phyloP scores from a whole-genome alignment of 2,113 vertebrate species.

The Amphiprion percula region DNA sequence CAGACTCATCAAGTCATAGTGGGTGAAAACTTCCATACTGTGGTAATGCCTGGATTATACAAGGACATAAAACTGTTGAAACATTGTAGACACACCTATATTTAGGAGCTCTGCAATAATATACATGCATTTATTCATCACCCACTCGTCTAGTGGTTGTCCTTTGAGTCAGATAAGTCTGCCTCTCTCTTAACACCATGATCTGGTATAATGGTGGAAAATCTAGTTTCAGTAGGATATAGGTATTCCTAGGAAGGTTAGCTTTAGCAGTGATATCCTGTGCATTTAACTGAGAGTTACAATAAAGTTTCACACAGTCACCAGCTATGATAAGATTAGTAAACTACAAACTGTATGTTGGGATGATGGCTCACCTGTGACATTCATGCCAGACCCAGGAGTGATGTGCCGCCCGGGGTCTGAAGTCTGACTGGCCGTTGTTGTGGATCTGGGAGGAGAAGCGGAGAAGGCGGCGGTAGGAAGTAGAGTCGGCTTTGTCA shows the following conservation, averaged over 20 bases:
- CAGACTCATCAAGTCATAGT: slow-evolving; percentile 92
- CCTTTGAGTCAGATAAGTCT: neutral
- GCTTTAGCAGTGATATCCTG: no score
- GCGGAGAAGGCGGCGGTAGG: slow-evolving; percentile 92
- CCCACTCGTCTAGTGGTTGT: neutral
- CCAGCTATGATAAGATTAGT: neutral
- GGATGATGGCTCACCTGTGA: slow-evolving; percentile 86
- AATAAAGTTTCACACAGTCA: neutral
- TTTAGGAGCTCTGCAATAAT: neutral
- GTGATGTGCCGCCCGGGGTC: slow-evolving; percentile 90
- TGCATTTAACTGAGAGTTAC: no score
- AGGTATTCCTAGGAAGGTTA: no score
- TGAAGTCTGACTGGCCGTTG: slow-evolving; percentile 93
- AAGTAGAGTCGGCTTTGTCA: slow-evolving; percentile 76
- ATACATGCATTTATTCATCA: neutral
- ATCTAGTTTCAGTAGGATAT: no score
- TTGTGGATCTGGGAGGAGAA: slow-evolving; percentile 99
- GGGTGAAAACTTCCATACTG: slow-evolving; percentile 99
- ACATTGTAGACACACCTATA: neutral
- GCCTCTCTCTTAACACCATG: no score
- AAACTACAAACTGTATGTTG: neutral
- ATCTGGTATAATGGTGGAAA: no score
- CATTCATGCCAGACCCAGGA: slow-evolving; percentile 98
- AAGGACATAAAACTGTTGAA: slow-evolving; percentile 14
- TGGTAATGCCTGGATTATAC: slow-evolving; percentile 92